Percentiles rank a stretch among this genome's conserved stretches.
phyloP scores from a whole-genome alignment of 1,140 invertebrate genomes.

The Aphaenogaster rudis region DNA sequence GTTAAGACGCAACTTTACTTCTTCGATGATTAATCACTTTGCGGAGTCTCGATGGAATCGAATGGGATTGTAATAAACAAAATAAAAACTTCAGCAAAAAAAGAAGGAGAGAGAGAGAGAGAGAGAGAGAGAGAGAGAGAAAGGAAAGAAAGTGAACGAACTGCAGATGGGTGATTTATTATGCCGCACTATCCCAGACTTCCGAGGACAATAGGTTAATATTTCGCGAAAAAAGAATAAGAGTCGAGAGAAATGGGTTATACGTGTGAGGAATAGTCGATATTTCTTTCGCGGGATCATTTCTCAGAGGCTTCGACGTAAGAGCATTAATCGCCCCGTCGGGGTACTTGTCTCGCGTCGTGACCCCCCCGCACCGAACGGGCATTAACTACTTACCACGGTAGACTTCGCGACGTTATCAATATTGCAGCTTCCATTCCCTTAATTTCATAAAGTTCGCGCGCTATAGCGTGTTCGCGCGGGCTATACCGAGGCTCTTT shows the following conservation, averaged over 20 bases:
- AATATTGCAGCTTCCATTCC: slow-evolving; percentile 48
- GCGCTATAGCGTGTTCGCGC: slow-evolving; percentile 9
- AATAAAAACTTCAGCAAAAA: slow-evolving; percentile 38
- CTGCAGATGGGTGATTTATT: slow-evolving; percentile 69
- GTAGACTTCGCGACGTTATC: slow-evolving; percentile 60
- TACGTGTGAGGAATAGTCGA: slow-evolving; percentile 53
- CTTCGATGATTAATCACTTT: slow-evolving; percentile 65
- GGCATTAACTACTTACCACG: slow-evolving; percentile 44
- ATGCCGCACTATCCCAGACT: slow-evolving; percentile 45
- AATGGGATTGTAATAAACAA: slow-evolving; percentile 60
- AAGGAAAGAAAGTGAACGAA: background rate
- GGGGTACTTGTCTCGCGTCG: slow-evolving; percentile 33
- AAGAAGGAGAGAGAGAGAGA: background rate
- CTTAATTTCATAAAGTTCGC: slow-evolving; percentile 65
- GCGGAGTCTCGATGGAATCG: slow-evolving; percentile 31
- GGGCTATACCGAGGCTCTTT: slow-evolving; percentile 59
- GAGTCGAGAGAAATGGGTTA: slow-evolving; percentile 38
- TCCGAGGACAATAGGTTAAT: slow-evolving; percentile 68
- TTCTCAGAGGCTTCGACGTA: slow-evolving; percentile 53
- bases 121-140: background rate
- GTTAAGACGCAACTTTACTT: slow-evolving; percentile 15
- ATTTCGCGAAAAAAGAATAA: slow-evolving; percentile 35
- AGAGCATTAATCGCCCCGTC: slow-evolving; percentile 55
- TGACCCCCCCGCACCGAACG: background rate
- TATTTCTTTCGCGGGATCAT: slow-evolving; percentile 50